Evolutionary conservation across 2,797 vertebrate species (phyloP).

Genomic region (Poeciliopsis gracilis): DNA sequence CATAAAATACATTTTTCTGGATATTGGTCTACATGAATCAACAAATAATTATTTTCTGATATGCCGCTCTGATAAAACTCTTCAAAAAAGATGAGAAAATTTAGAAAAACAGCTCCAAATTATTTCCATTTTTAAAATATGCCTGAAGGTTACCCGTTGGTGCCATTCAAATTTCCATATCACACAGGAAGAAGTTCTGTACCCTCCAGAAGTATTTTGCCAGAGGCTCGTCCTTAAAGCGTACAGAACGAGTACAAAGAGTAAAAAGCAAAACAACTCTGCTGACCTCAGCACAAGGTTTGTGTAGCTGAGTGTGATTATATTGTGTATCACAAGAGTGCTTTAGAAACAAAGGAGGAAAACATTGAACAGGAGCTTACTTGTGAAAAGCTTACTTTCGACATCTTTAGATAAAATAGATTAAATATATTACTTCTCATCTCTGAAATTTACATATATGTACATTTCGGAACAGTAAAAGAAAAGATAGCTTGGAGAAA

Average conservation of each 20-base stretch:
- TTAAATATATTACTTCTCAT: slow-evolving; percentile 7
- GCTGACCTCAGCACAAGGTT: neutral
- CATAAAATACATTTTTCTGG: neutral
- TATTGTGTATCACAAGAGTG: neutral
- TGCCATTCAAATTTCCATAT: slow-evolving; percentile 23
- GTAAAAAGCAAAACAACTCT: neutral
- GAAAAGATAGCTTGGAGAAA: slow-evolving; percentile 14
- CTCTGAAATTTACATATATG: neutral
- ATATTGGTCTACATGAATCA: neutral
- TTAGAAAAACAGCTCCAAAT: slow-evolving; percentile 3
- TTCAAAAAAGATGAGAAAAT: neutral
- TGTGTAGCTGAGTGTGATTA: neutral
- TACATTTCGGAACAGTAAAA: slow-evolving; percentile 3
- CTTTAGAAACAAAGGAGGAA: neutral
- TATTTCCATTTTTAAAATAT: slow-evolving; percentile 18
- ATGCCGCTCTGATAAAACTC: neutral
- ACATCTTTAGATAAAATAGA: neutral
- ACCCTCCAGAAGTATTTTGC: slow-evolving; percentile 15
- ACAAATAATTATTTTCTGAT: neutral
- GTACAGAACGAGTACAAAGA: slow-evolving; percentile 4
- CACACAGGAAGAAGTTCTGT: neutral
- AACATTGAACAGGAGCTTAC: neutral
- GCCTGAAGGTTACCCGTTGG: slow-evolving; percentile 17
- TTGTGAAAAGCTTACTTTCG: neutral
- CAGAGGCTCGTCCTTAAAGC: neutral